phyloP scores from a whole-genome alignment of 2,888 invertebrate species.

The Nemurella pictetii region DNA sequence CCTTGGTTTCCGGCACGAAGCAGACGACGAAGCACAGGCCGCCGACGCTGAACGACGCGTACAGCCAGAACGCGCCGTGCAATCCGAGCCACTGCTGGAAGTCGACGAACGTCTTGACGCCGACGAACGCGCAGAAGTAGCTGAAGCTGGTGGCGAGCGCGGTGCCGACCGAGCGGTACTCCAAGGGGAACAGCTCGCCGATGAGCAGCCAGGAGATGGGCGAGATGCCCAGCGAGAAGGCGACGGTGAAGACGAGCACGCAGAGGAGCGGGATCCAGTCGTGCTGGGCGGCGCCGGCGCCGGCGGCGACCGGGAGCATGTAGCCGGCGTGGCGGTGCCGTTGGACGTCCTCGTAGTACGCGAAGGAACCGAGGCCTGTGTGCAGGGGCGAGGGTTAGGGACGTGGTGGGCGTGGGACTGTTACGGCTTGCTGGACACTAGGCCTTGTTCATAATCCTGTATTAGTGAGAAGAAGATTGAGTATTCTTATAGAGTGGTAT shows the following conservation, averaged over 20 bases:
- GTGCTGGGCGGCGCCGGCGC: conserved; percentile 58
- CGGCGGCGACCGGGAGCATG: conserved; percentile 13
- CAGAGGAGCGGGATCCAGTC: conserved; percentile 85
- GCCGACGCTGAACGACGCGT: conserved; percentile 78
- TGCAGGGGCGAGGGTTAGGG: no score
- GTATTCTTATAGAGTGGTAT: no score
- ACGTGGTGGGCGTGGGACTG: no score
- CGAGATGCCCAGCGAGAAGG: conserved; percentile 85
- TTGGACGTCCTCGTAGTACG: conserved; percentile 75
- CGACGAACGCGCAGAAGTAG: conserved; percentile 83
- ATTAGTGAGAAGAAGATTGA: no score
- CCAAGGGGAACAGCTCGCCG: conserved; percentile 80
- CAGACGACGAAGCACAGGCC: conserved; percentile 83
- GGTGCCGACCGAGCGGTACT: conserved; percentile 83
- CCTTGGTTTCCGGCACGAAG: conserved; percentile 89
- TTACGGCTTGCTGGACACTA: no score
- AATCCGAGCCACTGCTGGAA: conserved; percentile 75
- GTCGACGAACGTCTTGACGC: conserved; percentile 84
- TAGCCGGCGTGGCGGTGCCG: conserved; percentile 46
- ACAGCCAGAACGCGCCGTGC: conserved; percentile 87
- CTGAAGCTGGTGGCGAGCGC: conserved; percentile 85
- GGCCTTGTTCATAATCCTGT: no score
- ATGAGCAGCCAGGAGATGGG: conserved; percentile 86
- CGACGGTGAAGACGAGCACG: conserved; percentile 80
- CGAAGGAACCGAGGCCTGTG: conserved; percentile 84